Percentiles rank a stretch among this genome's conserved stretches.
Conservation (phyloP, 2,113 vertebrate genomes). For the Corythornis madagascariensis region DNA sequence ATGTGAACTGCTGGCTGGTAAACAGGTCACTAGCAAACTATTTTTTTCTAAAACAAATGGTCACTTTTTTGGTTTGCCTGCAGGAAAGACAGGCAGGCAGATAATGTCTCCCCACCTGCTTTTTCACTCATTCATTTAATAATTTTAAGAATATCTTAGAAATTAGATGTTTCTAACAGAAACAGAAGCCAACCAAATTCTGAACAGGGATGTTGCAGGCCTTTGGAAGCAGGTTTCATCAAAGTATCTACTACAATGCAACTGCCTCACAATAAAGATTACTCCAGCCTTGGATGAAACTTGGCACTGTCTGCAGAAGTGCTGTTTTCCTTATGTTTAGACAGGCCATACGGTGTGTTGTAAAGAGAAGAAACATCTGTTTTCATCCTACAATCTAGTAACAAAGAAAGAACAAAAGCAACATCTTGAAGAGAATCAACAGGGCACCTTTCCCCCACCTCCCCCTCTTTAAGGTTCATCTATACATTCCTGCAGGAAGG, state of each 20-base stretch:
- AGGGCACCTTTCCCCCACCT: background rate
- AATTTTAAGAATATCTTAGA: background rate
- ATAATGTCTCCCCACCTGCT: fast-evolving
- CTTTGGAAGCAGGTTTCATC: background rate
- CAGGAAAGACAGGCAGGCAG: background rate
- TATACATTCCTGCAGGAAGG: constrained; percentile 5
- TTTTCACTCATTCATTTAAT: background rate
- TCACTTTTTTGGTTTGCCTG: background rate
- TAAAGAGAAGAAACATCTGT: constrained; percentile 31
- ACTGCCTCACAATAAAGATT: background rate
- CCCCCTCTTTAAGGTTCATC: background rate
- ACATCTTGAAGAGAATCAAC: background rate
- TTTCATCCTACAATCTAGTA: background rate
- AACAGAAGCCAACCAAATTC: background rate
- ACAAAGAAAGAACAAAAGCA: constrained; percentile 26
- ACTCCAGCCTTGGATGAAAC: background rate
- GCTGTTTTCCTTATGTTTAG: background rate
- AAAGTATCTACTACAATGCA: background rate
- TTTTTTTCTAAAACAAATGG: background rate
- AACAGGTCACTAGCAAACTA: background rate
- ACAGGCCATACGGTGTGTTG: background rate
- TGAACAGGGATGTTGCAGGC: background rate
- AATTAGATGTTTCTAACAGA: background rate
- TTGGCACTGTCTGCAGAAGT: background rate
- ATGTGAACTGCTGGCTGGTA: background rate